Conservation (phyloP, 1,140 invertebrate genomes). For the Belonocnema kinseyi region DNA sequence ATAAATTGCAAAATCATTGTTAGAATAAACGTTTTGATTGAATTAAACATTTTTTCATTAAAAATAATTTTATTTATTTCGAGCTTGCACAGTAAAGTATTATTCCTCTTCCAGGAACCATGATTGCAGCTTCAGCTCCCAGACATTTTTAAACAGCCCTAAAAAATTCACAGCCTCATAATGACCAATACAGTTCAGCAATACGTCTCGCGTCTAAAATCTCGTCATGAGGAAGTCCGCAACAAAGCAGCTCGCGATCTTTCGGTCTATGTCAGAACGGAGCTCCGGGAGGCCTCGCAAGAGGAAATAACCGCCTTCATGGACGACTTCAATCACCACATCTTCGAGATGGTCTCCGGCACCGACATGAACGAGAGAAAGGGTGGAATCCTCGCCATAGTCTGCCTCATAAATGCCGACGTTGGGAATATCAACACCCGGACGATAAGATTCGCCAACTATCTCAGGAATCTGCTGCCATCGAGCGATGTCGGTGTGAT, state of each 20-base stretch:
- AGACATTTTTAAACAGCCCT: background rate
- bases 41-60: too few species aligned
- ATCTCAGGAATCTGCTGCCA: constrained; percentile 91
- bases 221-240: constrained; percentile 89
- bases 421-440: constrained; percentile 93
- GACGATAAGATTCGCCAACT: constrained; percentile 95
- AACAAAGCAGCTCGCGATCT: constrained; percentile 91
- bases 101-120: background rate
- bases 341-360: constrained; percentile 96
- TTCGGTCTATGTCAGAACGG: constrained; percentile 93
- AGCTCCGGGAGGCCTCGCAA: constrained; percentile 92
- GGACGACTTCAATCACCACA: constrained; percentile 96
- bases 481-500: constrained; percentile 94
- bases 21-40: too few species aligned
- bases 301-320: constrained; percentile 94
- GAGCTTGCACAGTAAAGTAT: background rate
- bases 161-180: constrained; percentile 41
- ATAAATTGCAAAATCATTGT: too few species aligned
- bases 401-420: constrained; percentile 94
- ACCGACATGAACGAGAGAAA: constrained; percentile 96
- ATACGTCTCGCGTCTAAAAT: constrained; percentile 92
- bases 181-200: constrained; percentile 83
- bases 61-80: too few species aligned
- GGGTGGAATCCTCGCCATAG: constrained; percentile 95
- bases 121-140: background rate